Percentiles rank a stretch among this genome's conserved stretches.
phyloP scores from a whole-genome alignment of 1,140 invertebrate genomes.

The Steinernema feltiae region DNA sequence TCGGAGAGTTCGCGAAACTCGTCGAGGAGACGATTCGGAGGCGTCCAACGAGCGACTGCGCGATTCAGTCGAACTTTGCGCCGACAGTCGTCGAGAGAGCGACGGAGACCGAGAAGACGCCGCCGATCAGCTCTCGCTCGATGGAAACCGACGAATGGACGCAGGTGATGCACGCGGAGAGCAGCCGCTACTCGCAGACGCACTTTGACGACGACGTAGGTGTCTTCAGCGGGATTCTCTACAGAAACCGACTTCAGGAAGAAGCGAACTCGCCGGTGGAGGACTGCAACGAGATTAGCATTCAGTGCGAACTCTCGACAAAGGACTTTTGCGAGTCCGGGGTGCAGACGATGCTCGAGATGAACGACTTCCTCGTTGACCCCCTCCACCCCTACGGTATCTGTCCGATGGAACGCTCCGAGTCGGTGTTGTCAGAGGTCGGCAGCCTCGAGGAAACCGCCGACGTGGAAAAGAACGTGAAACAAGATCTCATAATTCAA shows the following conservation, averaged over 20 bases:
- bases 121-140: background rate
- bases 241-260: background rate
- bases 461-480: background rate
- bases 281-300: background rate
- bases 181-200: background rate
- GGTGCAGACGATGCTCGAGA: slow-evolving; percentile 4
- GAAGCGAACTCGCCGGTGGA: background rate
- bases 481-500: slow-evolving; percentile 50
- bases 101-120: background rate
- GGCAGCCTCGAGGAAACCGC: background rate
- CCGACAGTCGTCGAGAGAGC: background rate
- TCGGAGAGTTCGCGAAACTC: background rate
- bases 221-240: background rate
- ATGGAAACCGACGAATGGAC: background rate
- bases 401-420: background rate
- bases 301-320: background rate
- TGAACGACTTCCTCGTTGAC: background rate
- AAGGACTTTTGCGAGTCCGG: background rate
- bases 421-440: background rate
- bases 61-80: background rate
- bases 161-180: slow-evolving; percentile 6
- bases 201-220: background rate
- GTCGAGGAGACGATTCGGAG: background rate
- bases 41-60: background rate
- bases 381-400: background rate